phyloP scores from a whole-genome alignment of 2,888 invertebrate genomes.

The Allolobophora icterica region DNA sequence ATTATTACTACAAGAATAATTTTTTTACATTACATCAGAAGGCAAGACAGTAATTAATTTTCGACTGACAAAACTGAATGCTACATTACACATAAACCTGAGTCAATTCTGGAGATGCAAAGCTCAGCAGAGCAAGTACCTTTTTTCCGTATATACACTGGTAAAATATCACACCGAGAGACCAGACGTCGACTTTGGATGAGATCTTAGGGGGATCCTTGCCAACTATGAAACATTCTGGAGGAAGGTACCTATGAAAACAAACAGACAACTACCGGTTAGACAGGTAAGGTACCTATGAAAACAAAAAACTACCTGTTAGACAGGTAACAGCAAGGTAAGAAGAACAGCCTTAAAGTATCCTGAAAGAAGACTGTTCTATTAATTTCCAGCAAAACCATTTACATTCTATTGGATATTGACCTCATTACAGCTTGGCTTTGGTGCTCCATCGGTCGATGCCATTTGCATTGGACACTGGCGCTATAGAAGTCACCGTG shows the following conservation, averaged over 20 bases:
- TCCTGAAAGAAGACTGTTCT: too few relatives aligned
- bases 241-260: slow-evolving; percentile 90
- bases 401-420: too few relatives aligned
- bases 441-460: too few relatives aligned
- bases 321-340: background rate
- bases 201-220: slow-evolving; percentile 99
- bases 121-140: slow-evolving; percentile 64
- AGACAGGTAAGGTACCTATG: background rate
- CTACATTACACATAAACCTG: background rate
- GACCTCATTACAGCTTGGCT: too few relatives aligned
- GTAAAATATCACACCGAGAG: slow-evolving; percentile 99
- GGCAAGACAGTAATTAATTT: background rate
- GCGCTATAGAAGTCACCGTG: too few relatives aligned
- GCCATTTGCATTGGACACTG: too few relatives aligned
- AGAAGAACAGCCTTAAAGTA: too few relatives aligned
- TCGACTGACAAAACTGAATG: background rate
- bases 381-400: too few relatives aligned
- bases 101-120: too few relatives aligned
- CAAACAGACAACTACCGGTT: background rate
- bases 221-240: slow-evolving; percentile 98
- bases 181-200: slow-evolving; percentile 99
- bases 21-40: background rate
- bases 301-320: slow-evolving; percentile 13
- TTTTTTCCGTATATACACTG: slow-evolving; percentile 99
- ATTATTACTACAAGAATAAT: too few relatives aligned